Evolutionary conservation across 2,888 invertebrate species (phyloP), one percentile per base, ranked within the genome.

Genomic region (Stenichneumon culpator): DNA sequence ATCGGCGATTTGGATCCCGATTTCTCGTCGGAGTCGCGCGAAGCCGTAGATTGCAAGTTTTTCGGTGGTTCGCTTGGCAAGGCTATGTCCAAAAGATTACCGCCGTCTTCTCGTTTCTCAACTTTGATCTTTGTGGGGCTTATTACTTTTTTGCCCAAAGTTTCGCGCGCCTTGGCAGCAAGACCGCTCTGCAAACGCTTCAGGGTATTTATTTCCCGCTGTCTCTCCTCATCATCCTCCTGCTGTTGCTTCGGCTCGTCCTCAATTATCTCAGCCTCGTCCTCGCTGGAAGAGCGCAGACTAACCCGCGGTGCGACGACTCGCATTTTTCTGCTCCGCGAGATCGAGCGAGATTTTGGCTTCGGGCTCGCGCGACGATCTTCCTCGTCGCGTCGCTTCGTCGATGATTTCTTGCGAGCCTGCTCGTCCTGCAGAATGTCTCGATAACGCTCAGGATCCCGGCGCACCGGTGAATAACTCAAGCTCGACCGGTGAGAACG

Each of bases 151-250:
- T 96, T 96, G 86, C 96, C 96, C 79, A 96, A 93, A 2, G 95
- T 94, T 91, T 97, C 97, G 90, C 96, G 97, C 1, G 97, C 97
- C 93, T 97, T 97, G 85, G 97, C 95, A 79, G 97, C 95, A 92
- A 96, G 93, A 87, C 96, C 96, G 88, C 96, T 95, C 89, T 96
- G 96, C 9, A 96, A 92, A 86, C 96, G 94, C 90, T 97, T 96
- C 86, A 97, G 93, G 90, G 96, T 96, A 89, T 95, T 95, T 87
- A 97, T 92, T 90, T 97, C 97, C 89, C 96, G 96, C 72, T 96
- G 94, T 74, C 96, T 96, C 54, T 96, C 95, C 81, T 95, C 96
- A 69, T 95, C 95, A 83, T 96, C 96, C 25, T 87, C 86, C 28
- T 82, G 79, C 39, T 60, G 82, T 32, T 94, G 87, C 22, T 94